These are phyloP conservation scores for Baronia brevicornis DNA, from an alignment of 2,888 invertebrate species.

Conservation along the genomic window DNA sequence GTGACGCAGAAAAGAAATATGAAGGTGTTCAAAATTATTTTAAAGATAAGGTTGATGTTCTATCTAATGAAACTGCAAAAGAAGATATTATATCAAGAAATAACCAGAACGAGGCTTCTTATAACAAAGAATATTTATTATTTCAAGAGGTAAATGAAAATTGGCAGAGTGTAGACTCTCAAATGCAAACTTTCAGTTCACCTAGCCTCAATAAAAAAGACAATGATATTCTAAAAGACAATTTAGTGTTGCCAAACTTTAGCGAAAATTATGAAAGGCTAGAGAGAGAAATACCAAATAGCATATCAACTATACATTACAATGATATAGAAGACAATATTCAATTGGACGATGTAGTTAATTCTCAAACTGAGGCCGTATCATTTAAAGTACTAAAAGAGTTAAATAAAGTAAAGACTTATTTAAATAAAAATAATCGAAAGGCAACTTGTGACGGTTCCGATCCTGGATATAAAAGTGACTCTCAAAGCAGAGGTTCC, in stretches of 20 bases:
- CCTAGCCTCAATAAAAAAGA: too few species aligned
- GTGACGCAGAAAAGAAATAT: background rate
- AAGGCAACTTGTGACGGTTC: constrained; percentile 25
- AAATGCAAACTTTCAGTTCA: too few species aligned
- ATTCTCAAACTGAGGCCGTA: constrained; percentile 30
- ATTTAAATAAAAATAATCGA: constrained; percentile 31
- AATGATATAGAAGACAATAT: background rate
- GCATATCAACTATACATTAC: background rate
- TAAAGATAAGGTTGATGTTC: too few species aligned
- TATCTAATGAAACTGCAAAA: too few species aligned
- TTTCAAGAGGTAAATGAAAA: too few species aligned
- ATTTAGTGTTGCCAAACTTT: too few species aligned
- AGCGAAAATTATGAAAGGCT: background rate
- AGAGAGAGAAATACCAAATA: background rate
- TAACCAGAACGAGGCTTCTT: too few species aligned
- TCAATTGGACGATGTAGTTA: constrained; percentile 18
- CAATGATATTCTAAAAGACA: too few species aligned
- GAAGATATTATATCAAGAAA: constrained; percentile 3
- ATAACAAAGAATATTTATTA: too few species aligned
- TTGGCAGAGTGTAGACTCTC: too few species aligned
- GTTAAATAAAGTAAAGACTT: constrained; percentile 43
- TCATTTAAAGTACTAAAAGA: constrained; percentile 58
- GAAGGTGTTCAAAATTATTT: too few species aligned
- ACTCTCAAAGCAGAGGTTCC: constrained; percentile 33
- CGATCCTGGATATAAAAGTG: constrained; percentile 51